Evolutionary conservation across 2,888 invertebrate genomes (phyloP).

Genomic region (Nebria brevicollis): DNA sequence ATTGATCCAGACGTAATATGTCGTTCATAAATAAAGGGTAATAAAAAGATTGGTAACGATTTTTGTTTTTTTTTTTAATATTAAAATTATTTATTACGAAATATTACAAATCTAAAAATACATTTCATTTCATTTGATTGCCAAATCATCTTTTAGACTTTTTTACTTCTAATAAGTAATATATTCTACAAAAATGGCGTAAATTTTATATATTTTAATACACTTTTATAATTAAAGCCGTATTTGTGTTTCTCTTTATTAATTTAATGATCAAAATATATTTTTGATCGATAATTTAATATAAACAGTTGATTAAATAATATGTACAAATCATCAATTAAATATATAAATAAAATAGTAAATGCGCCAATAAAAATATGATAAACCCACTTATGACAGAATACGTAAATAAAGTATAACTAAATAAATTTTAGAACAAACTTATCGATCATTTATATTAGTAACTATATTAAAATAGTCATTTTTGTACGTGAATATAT

Average conservation of each 20-base stretch:
- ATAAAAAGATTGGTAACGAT: too few relatives aligned
- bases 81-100: neutral
- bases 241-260: too few relatives aligned
- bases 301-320: too few relatives aligned
- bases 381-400: too few relatives aligned
- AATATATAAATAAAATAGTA: neutral
- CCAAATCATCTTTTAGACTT: neutral
- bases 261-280: neutral
- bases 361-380: neutral
- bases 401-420: too few relatives aligned
- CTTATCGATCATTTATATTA: neutral
- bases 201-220: constrained; percentile 6
- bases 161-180: neutral
- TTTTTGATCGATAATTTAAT: neutral
- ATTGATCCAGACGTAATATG: too few relatives aligned
- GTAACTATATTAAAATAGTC: neutral
- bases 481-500: neutral
- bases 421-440: neutral
- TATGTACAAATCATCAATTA: too few relatives aligned
- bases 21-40: too few relatives aligned
- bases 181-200: neutral
- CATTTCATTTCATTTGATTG: neutral
- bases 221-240: neutral
- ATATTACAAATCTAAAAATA: neutral
- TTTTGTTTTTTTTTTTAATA: too few relatives aligned